Percentiles rank a stretch among this genome's conserved stretches.
These are phyloP conservation scores for Furnarius figulus DNA, from an alignment of 2,113 vertebrate species.

Conservation along the genomic window DNA sequence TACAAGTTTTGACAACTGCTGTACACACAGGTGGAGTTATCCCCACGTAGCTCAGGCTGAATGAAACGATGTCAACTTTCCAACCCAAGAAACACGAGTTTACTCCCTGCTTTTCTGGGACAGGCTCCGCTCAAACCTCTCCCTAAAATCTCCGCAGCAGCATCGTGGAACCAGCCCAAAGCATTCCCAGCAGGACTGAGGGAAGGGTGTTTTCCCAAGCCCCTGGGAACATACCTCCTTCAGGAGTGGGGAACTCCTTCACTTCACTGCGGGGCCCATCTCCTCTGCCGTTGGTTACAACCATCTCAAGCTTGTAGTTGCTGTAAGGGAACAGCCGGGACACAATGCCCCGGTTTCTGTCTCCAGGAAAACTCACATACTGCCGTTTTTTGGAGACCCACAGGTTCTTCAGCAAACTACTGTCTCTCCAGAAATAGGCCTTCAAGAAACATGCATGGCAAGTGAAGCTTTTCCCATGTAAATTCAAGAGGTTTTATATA, in stretches of 20 bases:
- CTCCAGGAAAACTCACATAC: constrained; percentile 82
- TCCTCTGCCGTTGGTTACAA: constrained; percentile 88
- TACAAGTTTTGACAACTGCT: background rate
- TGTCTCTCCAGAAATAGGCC: constrained; percentile 94
- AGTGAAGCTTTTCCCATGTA: constrained; percentile 8
- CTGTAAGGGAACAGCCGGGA: constrained; percentile 89
- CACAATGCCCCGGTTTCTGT: constrained; percentile 82
- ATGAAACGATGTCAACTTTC: background rate
- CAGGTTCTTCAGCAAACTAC: constrained; percentile 88
- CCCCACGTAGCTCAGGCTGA: background rate
- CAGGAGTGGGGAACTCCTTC: constrained; percentile 89
- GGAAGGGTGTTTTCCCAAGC: background rate
- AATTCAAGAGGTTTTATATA: background rate
- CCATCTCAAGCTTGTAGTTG: constrained; percentile 94
- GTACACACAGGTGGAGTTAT: background rate
- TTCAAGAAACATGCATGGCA: constrained; percentile 71
- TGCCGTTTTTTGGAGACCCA: constrained; percentile 87
- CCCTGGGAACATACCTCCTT: constrained; percentile 84
- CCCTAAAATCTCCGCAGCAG: background rate
- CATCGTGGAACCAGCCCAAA: background rate
- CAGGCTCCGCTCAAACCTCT: background rate
- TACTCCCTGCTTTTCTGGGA: background rate
- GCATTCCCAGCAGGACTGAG: background rate
- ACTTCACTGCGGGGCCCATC: constrained; percentile 87
- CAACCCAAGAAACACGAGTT: background rate